These are phyloP conservation scores for Scleropages formosus DNA, from an alignment of 2,797 vertebrate species.

Conservation along the genomic window DNA sequence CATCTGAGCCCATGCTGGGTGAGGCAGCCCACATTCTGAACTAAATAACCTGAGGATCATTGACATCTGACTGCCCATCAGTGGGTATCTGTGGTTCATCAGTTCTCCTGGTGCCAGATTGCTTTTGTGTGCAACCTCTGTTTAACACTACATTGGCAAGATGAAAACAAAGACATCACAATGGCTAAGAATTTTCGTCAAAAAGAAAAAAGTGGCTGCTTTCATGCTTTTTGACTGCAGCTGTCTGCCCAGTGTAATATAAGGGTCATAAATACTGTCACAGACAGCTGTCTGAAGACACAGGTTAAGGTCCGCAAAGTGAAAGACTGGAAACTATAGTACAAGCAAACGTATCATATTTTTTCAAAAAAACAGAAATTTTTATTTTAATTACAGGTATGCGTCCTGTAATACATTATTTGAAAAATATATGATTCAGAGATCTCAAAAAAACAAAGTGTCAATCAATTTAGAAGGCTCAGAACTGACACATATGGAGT, in stretches of 20 bases:
- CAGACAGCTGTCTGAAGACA: neutral
- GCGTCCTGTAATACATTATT: too few relatives aligned
- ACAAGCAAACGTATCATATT: neutral
- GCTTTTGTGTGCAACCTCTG: neutral
- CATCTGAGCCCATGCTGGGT: neutral
- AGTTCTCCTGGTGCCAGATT: neutral
- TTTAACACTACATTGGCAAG: neutral
- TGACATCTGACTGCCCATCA: neutral
- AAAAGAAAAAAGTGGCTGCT: neutral
- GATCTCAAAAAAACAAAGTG: too few relatives aligned
- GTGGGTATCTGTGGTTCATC: neutral
- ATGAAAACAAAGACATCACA: neutral
- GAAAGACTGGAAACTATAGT: neutral
- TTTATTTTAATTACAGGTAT: too few relatives aligned
- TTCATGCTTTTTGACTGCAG: neutral
- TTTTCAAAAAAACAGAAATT: too few relatives aligned
- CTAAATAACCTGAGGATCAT: neutral
- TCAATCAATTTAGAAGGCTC: too few relatives aligned
- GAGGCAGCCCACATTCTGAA: neutral
- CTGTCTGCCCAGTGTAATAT: neutral
- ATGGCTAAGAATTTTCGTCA: constrained; percentile 3
- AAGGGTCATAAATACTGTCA: neutral
- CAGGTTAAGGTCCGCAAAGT: neutral
- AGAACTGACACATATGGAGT: too few relatives aligned
- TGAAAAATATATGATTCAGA: too few relatives aligned